phyloP scores from a whole-genome alignment of 1,140 invertebrate genomes.

The Bombus waltoni region DNA sequence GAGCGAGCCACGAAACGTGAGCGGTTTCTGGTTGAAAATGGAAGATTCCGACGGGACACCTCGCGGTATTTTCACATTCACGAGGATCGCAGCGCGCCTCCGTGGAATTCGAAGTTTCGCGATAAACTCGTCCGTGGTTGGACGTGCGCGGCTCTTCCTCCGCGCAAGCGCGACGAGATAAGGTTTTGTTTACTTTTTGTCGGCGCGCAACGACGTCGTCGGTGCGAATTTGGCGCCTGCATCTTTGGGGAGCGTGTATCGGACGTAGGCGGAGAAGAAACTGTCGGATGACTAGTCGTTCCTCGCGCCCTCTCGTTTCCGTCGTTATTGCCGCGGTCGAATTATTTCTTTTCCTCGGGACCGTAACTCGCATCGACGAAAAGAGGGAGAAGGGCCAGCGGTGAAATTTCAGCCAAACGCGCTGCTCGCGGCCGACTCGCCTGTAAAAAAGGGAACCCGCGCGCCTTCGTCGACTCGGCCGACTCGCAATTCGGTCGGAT shows the following conservation, averaged over 20 bases:
- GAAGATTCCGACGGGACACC: constrained; percentile 3
- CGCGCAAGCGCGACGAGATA: neutral
- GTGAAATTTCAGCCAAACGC: constrained; percentile 78
- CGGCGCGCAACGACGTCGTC: too few species aligned
- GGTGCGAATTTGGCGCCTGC: neutral
- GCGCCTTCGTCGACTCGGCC: constrained; percentile 46
- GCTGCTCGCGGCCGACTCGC: constrained; percentile 60
- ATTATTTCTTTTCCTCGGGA: constrained; percentile 51
- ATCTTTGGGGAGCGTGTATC: constrained; percentile 10
- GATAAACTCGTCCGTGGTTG: constrained; percentile 16
- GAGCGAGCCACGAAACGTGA: too few species aligned
- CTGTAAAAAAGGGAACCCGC: constrained; percentile 68
- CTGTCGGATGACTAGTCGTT: constrained; percentile 18
- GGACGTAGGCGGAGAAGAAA: constrained; percentile 23
- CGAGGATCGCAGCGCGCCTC: neutral
- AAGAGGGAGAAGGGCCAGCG: constrained; percentile 45
- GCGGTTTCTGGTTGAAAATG: constrained; percentile 30
- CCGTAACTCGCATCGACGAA: constrained; percentile 49
- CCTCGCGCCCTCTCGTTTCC: constrained; percentile 40
- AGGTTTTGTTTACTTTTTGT: neutral
- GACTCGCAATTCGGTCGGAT: constrained; percentile 66
- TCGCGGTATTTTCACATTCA: constrained; percentile 46
- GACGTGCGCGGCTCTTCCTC: neutral
- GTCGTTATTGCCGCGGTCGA: constrained; percentile 55
- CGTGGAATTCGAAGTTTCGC: neutral